Evolutionary conservation across 1,140 invertebrate species (phyloP).

Genomic region (Bradynema listronoti): DNA sequence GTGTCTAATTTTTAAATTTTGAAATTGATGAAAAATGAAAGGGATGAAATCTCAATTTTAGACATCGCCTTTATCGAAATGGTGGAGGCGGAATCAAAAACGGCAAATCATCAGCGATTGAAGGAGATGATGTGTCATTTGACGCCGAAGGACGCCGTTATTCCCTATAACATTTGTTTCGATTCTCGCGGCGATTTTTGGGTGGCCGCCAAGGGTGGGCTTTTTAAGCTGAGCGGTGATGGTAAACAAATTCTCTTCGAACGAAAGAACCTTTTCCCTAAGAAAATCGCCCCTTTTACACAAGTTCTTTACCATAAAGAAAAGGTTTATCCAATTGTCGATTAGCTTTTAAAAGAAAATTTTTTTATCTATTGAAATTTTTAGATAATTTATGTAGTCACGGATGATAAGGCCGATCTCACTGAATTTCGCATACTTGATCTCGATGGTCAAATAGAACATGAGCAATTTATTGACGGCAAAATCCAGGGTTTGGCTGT

Average conservation of each 20-base stretch:
- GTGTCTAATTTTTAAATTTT: too few relatives aligned
- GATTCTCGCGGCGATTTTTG: slow-evolving; percentile 41
- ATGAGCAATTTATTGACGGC: slow-evolving; percentile 54
- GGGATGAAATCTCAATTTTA: too few relatives aligned
- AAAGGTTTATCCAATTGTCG: slow-evolving; percentile 30
- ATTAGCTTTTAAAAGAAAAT: background rate
- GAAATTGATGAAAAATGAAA: too few relatives aligned
- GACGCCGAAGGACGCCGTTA: slow-evolving; percentile 46
- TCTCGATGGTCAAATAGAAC: slow-evolving; percentile 45
- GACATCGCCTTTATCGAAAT: too few relatives aligned
- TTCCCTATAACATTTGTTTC: slow-evolving; percentile 50
- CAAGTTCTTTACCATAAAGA: slow-evolving; percentile 46
- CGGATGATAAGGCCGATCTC: slow-evolving; percentile 33
- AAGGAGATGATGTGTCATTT: slow-evolving; percentile 49
- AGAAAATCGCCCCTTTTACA: slow-evolving; percentile 53
- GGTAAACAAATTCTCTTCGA: slow-evolving; percentile 37
- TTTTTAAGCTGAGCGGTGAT: slow-evolving; percentile 45
- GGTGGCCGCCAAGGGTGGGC: slow-evolving; percentile 54
- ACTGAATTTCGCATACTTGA: slow-evolving; percentile 46
- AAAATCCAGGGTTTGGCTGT: slow-evolving; percentile 47
- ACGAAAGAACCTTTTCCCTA: slow-evolving; percentile 51
- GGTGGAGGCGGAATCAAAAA: slow-evolving; percentile 50
- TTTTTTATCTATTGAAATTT: slow-evolving; percentile 7
- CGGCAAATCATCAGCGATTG: slow-evolving; percentile 51
- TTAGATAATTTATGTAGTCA: slow-evolving; percentile 50